phyloP scores from a whole-genome alignment of 2,113 vertebrate species.

The Turnix velox region DNA sequence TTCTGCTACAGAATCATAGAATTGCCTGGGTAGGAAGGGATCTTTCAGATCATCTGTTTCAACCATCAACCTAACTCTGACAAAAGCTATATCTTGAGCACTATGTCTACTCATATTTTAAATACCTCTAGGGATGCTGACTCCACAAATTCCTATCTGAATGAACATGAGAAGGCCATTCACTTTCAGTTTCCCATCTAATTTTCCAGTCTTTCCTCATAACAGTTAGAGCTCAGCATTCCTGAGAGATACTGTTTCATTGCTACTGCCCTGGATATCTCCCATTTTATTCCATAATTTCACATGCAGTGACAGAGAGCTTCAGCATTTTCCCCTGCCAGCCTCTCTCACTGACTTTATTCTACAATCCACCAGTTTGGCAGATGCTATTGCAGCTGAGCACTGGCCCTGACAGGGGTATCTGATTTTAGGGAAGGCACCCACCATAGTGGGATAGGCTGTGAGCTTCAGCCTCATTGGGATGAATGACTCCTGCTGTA shows the following conservation, averaged over 20 bases:
- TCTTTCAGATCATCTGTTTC: too few species aligned
- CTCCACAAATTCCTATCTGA: neutral
- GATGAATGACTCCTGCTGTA: neutral
- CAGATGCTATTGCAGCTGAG: neutral
- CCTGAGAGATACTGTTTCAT: neutral
- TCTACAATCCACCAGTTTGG: neutral
- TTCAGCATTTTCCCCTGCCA: neutral
- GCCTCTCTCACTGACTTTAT: accelerated
- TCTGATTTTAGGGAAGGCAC: neutral
- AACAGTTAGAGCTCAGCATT: neutral
- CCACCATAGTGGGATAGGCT: too few species aligned
- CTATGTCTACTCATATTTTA: too few species aligned
- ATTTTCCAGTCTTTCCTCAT: neutral
- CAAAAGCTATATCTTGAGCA: too few species aligned
- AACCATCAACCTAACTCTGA: too few species aligned
- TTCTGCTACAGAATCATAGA: too few species aligned
- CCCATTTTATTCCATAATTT: neutral
- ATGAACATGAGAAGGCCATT: neutral
- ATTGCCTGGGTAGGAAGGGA: too few species aligned
- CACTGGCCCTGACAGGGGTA: neutral
- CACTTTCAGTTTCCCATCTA: neutral
- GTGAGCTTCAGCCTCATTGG: neutral
- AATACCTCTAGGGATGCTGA: too few species aligned
- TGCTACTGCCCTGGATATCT: neutral
- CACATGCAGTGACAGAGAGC: neutral